A percentile compares a stretch with the other conserved stretches of the same genome.
Evolutionary conservation across 2,113 vertebrate species (phyloP).

Genomic region (Cairina moschata): DNA sequence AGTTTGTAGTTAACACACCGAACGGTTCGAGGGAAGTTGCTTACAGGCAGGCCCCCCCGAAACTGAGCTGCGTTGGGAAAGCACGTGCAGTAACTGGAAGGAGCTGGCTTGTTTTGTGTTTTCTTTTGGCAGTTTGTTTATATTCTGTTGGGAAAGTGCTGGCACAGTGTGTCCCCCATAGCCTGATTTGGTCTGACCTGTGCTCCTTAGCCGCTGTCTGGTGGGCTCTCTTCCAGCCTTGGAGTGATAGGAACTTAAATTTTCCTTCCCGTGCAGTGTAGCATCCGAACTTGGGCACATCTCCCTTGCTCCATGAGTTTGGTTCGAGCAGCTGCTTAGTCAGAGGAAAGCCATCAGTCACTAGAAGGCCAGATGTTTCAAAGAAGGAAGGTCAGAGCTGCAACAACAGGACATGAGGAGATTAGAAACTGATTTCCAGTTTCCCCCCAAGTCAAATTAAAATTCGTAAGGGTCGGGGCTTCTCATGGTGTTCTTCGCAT

Average conservation of each 20-base stretch:
- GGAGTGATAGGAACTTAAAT: background rate
- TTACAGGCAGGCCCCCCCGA: background rate
- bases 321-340: background rate
- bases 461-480: background rate
- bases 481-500: rapidly evolving
- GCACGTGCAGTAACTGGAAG: slow-evolving; percentile 13
- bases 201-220: background rate
- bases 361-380: background rate
- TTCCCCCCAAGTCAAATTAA: background rate
- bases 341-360: background rate
- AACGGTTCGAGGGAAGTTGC: background rate
- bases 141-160: background rate
- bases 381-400: background rate
- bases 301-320: background rate
- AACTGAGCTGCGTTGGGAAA: background rate
- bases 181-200: background rate
- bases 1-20: background rate
- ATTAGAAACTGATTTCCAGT: background rate
- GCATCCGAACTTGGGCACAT: background rate
- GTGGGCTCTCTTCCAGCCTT: background rate
- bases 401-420: background rate
- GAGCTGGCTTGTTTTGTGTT: background rate
- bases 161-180: background rate
- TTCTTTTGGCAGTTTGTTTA: background rate
- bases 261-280: background rate